These are phyloP conservation scores for Cyphomyrmex costatus DNA, from an alignment of 1,140 invertebrate genomes.

Conservation along the genomic window DNA sequence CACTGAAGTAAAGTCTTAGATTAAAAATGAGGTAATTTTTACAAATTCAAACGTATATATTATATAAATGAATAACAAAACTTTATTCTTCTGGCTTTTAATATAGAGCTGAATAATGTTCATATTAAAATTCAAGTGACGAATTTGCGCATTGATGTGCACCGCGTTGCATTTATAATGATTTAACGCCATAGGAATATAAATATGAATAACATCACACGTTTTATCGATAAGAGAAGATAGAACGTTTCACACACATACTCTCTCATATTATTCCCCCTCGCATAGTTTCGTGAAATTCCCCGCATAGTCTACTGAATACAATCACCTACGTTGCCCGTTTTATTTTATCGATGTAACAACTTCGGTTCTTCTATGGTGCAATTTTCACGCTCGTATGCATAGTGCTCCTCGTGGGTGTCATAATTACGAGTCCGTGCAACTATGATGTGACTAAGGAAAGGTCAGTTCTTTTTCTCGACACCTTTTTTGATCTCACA, in stretches of 20 bases:
- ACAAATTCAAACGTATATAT: background rate
- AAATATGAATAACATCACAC: background rate
- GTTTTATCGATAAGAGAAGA: background rate
- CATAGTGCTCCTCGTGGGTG: constrained; percentile 19
- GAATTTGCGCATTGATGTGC: background rate
- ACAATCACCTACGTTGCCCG: background rate
- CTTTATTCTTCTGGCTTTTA: background rate
- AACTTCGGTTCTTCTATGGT: background rate
- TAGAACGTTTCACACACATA: background rate
- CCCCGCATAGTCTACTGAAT: background rate
- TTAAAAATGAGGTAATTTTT: background rate
- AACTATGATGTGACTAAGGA: constrained; percentile 16
- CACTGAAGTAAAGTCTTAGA: background rate
- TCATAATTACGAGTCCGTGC: constrained; percentile 55
- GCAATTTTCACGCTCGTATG: constrained; percentile 48
- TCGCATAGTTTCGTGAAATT: constrained; percentile 14
- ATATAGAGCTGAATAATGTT: background rate
- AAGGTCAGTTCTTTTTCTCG: constrained; percentile 50
- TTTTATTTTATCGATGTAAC: constrained; percentile 48
- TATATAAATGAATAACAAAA: background rate
- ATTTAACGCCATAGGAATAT: background rate
- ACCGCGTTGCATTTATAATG: background rate
- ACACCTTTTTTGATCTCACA: constrained; percentile 5
- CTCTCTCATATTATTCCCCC: background rate
- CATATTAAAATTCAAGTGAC: background rate